These are phyloP conservation scores for Hylia prasina DNA, from an alignment of 2,113 vertebrate species.

Conservation along the genomic window DNA sequence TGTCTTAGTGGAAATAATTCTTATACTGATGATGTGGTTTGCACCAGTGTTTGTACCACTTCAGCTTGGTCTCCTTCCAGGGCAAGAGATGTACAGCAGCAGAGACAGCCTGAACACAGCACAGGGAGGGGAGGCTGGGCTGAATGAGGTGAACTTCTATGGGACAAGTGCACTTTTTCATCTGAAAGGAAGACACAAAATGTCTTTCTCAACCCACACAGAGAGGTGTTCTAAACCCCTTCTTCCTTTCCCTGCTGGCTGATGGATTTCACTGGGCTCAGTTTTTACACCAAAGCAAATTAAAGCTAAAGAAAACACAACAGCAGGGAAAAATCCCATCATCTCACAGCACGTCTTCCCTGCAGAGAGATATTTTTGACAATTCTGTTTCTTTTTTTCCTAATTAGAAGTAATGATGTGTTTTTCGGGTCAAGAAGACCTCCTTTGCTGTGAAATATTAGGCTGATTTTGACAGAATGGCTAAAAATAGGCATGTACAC, in stretches of 20 bases:
- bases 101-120: not conserved
- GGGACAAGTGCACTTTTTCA: not conserved
- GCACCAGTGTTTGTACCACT: not conserved
- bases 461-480: not conserved
- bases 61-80: not conserved
- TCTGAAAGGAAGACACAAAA: not conserved
- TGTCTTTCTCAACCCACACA: not conserved
- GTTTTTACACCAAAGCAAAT: not conserved
- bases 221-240: not conserved
- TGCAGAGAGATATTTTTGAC: slow-evolving; percentile 12
- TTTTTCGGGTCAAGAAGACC: slow-evolving; percentile 7
- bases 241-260: not conserved
- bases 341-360: not conserved
- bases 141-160: not conserved
- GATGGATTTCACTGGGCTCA: not conserved
- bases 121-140: not conserved
- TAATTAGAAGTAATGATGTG: slow-evolving; percentile 54
- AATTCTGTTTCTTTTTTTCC: slow-evolving; percentile 24
- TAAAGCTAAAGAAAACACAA: slow-evolving; percentile 7
- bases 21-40: not conserved
- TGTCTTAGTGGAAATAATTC: not conserved
- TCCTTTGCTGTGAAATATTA: slow-evolving; percentile 34
- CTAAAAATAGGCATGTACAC: slow-evolving; percentile 21
- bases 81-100: not conserved
- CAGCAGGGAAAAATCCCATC: not conserved